Base-by-base conservation (phyloP, 1,140 invertebrate species). In the Microplitis mediator region DNA sequence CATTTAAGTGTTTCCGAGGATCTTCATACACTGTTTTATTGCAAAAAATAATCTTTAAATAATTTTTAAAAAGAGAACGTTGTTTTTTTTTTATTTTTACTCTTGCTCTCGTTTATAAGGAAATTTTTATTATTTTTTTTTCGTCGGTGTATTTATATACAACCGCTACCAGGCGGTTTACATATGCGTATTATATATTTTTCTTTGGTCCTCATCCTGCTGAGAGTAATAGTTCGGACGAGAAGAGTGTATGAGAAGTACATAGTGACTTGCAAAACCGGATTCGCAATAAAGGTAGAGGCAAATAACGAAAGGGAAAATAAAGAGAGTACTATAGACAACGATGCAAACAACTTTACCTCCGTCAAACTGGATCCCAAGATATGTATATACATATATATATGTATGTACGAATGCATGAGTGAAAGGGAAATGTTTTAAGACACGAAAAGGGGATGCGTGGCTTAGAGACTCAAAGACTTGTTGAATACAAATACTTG, bases 281-380 rank as follows among this genome's bases (percentile, higher is more conserved):
- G 84, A 86, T 86, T 85, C 78, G 82, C 81, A 82, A 85, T 84
- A 81, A 81, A 72, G 81, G 81, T 80, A 71, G 79, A 71, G 69
- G 67, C 69, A 75, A 71, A 75, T 31, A 16, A 36, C 56, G 63
- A 65, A 65, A 65, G 14, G 39, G 39, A 65, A 65, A 32, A 65
- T 32, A 65, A 36, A 51, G 39, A 35, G 34, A 61, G 64, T 56
- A 56, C 32, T 67, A 51, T 65, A 52, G 63, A 65, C 34, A 65
- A 65, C 63, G 36, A 65, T n/a, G 36, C 16, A 50, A 65, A 65
- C 63, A 65, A 52, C 63, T 39, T 62, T n/a, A 39, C 60, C 56
- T 58, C 56, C 36, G 45, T 62, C 34, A 71, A 71, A 71, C 60
- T 71, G 58, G 60, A 71, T 71, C 60, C 60, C 69, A 71, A 72